phyloP scores from a whole-genome alignment of 2,113 vertebrate species.

The Lepidiolamprologus cunningtoni region DNA sequence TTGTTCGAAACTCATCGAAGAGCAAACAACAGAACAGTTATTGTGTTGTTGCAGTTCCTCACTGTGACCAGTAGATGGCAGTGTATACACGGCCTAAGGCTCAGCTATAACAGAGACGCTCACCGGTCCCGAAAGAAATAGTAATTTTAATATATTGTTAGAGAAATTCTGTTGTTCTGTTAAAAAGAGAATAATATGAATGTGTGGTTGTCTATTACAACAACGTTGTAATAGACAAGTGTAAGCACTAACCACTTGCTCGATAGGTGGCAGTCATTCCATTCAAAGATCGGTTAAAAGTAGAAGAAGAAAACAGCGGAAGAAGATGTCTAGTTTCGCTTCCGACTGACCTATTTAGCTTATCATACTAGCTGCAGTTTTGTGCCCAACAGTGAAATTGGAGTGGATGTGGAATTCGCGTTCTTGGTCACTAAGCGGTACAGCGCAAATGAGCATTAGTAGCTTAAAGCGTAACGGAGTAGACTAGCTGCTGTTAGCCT shows the following conservation, averaged over 20 bases:
- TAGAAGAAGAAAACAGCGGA: slow-evolving; percentile 43
- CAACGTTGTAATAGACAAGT: too few relatives aligned
- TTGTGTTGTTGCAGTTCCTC: background rate
- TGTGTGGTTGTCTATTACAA: background rate
- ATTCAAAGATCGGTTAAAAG: background rate
- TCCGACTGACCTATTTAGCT: slow-evolving; percentile 54
- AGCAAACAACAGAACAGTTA: background rate
- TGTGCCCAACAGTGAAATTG: background rate
- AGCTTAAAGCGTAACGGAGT: background rate
- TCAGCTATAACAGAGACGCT: background rate
- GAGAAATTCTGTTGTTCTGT: background rate
- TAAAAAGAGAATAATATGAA: background rate
- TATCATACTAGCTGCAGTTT: background rate
- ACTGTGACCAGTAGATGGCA: background rate
- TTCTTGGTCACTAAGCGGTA: background rate
- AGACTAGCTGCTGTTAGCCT: slow-evolving; percentile 1
- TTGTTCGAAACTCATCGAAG: background rate
- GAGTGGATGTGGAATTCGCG: background rate
- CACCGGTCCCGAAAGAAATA: background rate
- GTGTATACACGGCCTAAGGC: background rate
- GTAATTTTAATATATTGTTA: background rate
- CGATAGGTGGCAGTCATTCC: background rate
- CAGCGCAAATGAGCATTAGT: background rate
- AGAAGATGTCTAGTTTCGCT: slow-evolving; percentile 24
- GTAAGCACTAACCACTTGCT: background rate